phyloP scores from a whole-genome alignment of 1,140 invertebrate species.

The Panagrolaimus sp. region DNA sequence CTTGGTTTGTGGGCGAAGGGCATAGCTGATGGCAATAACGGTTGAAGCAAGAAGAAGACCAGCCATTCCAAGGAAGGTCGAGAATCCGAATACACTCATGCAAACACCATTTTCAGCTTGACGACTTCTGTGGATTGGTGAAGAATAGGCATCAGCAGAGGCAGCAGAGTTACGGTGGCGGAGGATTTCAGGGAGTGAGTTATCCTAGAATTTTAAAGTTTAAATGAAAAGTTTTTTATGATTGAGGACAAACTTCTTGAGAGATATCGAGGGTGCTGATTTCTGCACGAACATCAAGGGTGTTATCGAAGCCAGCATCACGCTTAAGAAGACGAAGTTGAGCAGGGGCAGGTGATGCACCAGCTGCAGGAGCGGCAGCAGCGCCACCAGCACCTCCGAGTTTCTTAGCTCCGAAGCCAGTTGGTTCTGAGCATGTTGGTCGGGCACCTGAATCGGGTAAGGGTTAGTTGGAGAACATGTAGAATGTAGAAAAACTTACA shows the following conservation, averaged over 20 bases:
- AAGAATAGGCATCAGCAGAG: conserved; percentile 11
- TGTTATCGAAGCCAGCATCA: conserved; percentile 44
- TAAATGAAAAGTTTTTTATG: background rate
- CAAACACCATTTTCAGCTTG: conserved; percentile 45
- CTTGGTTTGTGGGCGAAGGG: conserved; percentile 35
- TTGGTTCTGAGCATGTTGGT: conserved; percentile 54
- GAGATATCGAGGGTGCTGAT: conserved; percentile 53
- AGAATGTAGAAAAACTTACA: too few relatives aligned
- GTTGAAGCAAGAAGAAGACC: conserved; percentile 45
- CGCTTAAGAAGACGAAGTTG: conserved; percentile 54
- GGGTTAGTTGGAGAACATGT: too few relatives aligned
- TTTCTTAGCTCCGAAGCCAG: conserved; percentile 56
- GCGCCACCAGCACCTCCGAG: conserved; percentile 35
- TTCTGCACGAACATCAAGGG: conserved; percentile 54
- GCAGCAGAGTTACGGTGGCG: conserved; percentile 26
- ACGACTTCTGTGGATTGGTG: conserved; percentile 18
- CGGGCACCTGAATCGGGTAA: conserved; percentile 40
- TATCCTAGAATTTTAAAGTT: background rate
- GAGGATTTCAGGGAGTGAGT: conserved; percentile 32
- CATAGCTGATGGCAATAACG: conserved; percentile 40
- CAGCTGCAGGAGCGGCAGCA: conserved; percentile 29
- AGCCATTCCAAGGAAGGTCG: conserved; percentile 47
- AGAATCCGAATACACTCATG: conserved; percentile 51
- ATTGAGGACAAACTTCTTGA: conserved; percentile 25
- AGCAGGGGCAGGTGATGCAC: conserved; percentile 34